Evolutionary conservation across 2,888 invertebrate species (phyloP), one percentile per base, ranked within the genome.

Genomic region (Andrena haemorrhoa): DNA sequence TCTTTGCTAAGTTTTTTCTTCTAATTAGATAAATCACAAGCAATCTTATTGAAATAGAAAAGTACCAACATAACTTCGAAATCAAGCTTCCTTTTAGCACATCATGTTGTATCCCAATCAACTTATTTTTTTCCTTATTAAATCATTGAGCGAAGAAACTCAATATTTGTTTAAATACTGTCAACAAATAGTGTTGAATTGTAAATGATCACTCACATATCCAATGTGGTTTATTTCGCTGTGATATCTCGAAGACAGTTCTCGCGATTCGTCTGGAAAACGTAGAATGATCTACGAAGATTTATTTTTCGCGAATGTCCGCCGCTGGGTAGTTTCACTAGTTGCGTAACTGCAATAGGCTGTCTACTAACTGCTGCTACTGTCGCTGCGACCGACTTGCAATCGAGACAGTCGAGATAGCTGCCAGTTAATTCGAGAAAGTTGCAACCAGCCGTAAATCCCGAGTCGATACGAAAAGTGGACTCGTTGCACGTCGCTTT

Each of bases 291-390:
- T 26, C 56, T 26, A 49, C 10, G 73, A 77, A 58, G 82, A 83
- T 82, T 83, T 68, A 69, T 82, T 83, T 83, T 83, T 79, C 83
- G 56, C 23, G 74, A 65, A 74, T 35, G 75, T 65, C 64, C 80
- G 77, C 78, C 85, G 88, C 89, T 89, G 89, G 91, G 89, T 92
- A 92, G 93, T 93, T 93, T 93, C 93, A 92, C 92, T 88, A 89
- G 90, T 93, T 93, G 91, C 92, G 92, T 91, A 91, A 91, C 85
- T 76, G 75, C 85, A 58, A 86, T 88, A 79, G 86, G 77, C 81
- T 74, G 86, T 71, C 75, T 73, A 73, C 68, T 79, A 82, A 78
- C 81, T 72, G 47, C 63, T 76, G 75, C 88, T 75, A 81, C 79
- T 81, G 81, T 68, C 65, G 76, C 69, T 74, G 70, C 83, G 74